Conservation (phyloP, 2,797 vertebrate species). For the Aldrovandia affinis region DNA sequence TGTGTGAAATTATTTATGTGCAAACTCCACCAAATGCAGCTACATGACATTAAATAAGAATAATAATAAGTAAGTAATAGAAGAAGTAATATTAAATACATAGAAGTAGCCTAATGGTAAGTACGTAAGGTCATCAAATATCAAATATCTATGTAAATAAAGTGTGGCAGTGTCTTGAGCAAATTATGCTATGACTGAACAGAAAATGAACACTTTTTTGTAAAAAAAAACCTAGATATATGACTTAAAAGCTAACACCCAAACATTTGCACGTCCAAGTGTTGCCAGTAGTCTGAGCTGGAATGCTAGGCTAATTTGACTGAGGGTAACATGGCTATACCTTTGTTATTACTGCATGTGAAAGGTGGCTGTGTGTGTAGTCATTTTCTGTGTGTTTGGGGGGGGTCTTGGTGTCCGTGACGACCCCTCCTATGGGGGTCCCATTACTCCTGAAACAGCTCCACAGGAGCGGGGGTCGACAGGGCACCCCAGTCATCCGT, state of each 20-base stretch:
- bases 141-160: no score
- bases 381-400: background rate
- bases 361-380: slow-evolving; percentile 19
- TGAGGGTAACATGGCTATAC: background rate
- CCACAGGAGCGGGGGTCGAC: slow-evolving; percentile 55
- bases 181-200: background rate
- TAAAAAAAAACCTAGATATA: background rate
- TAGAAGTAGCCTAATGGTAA: no score
- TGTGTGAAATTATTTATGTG: no score
- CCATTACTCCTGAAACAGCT: slow-evolving; percentile 21
- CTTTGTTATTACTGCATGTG: slow-evolving; percentile 14
- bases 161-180: no score
- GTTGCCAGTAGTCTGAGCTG: background rate
- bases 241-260: background rate
- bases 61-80: no score
- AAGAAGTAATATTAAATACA: no score
- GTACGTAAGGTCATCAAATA: no score
- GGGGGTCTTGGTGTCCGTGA: background rate
- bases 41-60: no score
- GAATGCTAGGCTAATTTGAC: background rate
- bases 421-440: slow-evolving; percentile 31
- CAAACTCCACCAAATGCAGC: no score
- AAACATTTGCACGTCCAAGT: background rate
- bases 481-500: slow-evolving; percentile 63
- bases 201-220: no score